These are phyloP conservation scores for Tipula helvola DNA, from an alignment of 2,888 invertebrate genomes.

Conservation along the genomic window DNA sequence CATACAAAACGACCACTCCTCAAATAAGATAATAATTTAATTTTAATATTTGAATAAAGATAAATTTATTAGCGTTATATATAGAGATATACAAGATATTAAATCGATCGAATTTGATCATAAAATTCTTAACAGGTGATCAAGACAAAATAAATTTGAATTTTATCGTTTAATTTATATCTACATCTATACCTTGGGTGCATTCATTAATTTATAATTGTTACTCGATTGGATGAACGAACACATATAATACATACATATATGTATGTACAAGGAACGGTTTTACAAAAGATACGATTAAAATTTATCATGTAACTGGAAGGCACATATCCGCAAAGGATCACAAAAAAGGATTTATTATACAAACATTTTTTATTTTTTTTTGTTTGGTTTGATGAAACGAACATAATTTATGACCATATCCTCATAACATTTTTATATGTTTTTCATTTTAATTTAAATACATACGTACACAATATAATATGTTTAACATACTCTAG, in stretches of 20 bases:
- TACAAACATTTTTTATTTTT: neutral
- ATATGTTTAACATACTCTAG: neutral
- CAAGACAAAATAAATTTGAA: neutral
- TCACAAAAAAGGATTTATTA: neutral
- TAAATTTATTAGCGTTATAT: neutral
- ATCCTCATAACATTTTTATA: neutral
- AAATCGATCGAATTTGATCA: neutral
- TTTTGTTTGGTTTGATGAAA: neutral
- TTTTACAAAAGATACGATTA: neutral
- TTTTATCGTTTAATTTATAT: neutral
- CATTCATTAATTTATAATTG: neutral
- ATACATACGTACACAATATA: neutral
- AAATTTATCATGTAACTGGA: neutral
- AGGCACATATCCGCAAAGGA: neutral
- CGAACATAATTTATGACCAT: neutral
- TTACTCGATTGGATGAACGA: neutral
- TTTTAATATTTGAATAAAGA: neutral
- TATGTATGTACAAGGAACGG: neutral
- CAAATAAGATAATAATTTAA: neutral
- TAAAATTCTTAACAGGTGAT: slow-evolving; percentile 4
- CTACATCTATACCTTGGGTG: neutral
- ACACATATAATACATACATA: neutral
- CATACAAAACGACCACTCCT: neutral
- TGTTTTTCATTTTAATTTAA: neutral
- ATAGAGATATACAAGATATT: neutral